These are phyloP conservation scores for Selene dorsalis DNA, from an alignment of 2,797 vertebrate species.

Conservation along the genomic window DNA sequence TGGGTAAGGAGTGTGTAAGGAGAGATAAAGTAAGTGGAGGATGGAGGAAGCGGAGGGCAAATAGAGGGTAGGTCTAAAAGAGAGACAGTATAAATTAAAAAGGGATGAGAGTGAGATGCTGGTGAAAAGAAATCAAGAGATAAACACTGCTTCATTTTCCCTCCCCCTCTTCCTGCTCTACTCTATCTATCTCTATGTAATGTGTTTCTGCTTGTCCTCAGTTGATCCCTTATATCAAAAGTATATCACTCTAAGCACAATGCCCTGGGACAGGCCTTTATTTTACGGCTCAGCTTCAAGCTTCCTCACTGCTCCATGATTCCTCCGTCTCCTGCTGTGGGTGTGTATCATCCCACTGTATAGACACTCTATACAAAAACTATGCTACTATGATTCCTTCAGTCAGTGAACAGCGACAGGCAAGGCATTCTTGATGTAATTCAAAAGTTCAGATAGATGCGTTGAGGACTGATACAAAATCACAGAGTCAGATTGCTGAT, in stretches of 20 bases:
- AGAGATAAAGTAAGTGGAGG: slow-evolving; percentile 38
- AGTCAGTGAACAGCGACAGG: slow-evolving; percentile 7
- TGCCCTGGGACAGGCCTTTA: slow-evolving; percentile 41
- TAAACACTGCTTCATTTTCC: slow-evolving; percentile 35
- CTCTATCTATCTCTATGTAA: slow-evolving; percentile 17
- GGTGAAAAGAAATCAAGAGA: slow-evolving; percentile 10
- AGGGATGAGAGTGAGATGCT: slow-evolving; percentile 9
- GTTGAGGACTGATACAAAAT: slow-evolving; percentile 31
- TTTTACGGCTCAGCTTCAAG: slow-evolving; percentile 46
- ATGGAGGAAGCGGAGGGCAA: slow-evolving; percentile 24
- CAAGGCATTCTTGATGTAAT: slow-evolving; percentile 9
- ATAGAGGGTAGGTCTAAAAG: slow-evolving; percentile 14
- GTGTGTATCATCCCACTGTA: not conserved
- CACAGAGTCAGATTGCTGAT: not conserved
- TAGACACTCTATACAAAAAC: slow-evolving; percentile 35
- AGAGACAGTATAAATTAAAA: slow-evolving; percentile 15
- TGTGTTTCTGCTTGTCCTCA: slow-evolving; percentile 52
- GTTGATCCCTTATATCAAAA: slow-evolving; percentile 47
- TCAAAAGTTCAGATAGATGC: slow-evolving; percentile 42
- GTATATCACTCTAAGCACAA: slow-evolving; percentile 36
- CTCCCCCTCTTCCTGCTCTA: slow-evolving; percentile 7
- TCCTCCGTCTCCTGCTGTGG: slow-evolving; percentile 39
- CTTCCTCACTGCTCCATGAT: slow-evolving; percentile 34
- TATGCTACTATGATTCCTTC: slow-evolving; percentile 1
- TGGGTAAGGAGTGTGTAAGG: slow-evolving; percentile 38